A percentile compares a stretch with the other conserved stretches of the same genome.
These are phyloP conservation scores for Epinotia brunnichana DNA, from an alignment of 2,888 invertebrate species.

Conservation along the genomic window DNA sequence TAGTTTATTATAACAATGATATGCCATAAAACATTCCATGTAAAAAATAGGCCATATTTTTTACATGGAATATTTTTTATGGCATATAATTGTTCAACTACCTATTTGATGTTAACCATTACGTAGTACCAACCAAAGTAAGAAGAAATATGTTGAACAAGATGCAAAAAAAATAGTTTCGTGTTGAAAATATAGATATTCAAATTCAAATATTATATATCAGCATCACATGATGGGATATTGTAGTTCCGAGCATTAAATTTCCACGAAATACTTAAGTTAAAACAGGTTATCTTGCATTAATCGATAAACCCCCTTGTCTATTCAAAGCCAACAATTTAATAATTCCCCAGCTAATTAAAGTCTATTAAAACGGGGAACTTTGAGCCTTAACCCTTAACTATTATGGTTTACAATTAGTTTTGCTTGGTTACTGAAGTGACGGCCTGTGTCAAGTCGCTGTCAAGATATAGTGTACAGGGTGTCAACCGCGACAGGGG, in stretches of 20 bases:
- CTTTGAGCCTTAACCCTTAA: background rate
- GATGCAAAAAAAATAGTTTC: too few species aligned
- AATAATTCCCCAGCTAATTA: slow-evolving; percentile 30
- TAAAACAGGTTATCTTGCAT: background rate
- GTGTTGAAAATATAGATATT: too few species aligned
- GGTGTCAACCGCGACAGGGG: slow-evolving; percentile 36
- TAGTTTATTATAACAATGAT: too few species aligned
- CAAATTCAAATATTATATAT: too few species aligned
- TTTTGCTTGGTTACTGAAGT: background rate
- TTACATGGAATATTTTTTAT: too few species aligned
- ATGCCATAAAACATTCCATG: too few species aligned
- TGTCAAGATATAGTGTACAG: slow-evolving; percentile 28
- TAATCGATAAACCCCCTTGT: slow-evolving; percentile 12
- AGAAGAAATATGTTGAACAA: too few species aligned
- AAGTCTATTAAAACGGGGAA: background rate
- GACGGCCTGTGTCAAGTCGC: slow-evolving; percentile 33
- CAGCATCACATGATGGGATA: background rate
- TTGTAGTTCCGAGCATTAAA: background rate
- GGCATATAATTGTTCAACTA: too few species aligned
- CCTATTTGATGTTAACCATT: too few species aligned
- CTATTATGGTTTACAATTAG: slow-evolving; percentile 11
- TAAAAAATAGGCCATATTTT: too few species aligned
- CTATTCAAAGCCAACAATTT: slow-evolving; percentile 20
- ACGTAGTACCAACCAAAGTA: too few species aligned
- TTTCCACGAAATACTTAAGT: background rate